These are phyloP conservation scores for Cerastis rubricosa DNA, from an alignment of 2,888 invertebrate genomes.

Conservation along the genomic window DNA sequence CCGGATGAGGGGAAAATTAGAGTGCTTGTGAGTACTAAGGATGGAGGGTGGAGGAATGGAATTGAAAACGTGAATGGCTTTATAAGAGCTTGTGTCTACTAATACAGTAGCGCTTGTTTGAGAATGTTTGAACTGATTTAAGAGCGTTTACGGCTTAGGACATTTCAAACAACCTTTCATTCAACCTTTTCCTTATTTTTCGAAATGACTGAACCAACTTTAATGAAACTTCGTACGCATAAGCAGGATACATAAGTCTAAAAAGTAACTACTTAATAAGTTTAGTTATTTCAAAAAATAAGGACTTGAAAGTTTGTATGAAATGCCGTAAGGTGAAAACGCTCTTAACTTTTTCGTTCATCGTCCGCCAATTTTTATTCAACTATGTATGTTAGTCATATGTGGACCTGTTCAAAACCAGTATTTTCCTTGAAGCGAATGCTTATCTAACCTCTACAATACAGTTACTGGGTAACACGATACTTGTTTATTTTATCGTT, in stretches of 20 bases:
- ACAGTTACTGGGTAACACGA: neutral
- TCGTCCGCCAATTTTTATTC: neutral
- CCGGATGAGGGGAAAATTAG: conserved; percentile 46
- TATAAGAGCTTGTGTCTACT: conserved; percentile 16
- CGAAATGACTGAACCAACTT: too few relatives aligned
- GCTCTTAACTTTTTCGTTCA: neutral
- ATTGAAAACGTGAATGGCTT: conserved; percentile 47
- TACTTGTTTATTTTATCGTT: neutral
- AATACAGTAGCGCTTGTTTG: neutral
- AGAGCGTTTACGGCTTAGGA: too few relatives aligned
- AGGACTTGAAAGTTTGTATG: too few relatives aligned
- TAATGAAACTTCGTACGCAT: too few relatives aligned
- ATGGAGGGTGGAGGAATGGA: conserved; percentile 19
- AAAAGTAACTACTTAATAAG: too few relatives aligned
- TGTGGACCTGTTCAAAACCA: neutral
- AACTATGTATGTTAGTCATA: neutral
- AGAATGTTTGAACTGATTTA: neutral
- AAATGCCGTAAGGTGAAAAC: too few relatives aligned
- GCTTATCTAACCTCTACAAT: neutral
- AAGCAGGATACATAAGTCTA: too few relatives aligned
- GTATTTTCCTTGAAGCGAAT: neutral
- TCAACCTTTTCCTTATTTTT: too few relatives aligned
- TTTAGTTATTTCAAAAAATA: too few relatives aligned
- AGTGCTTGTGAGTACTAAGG: conserved; percentile 31
- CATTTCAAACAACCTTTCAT: too few relatives aligned